Percentiles rank a stretch among this genome's conserved stretches.
phyloP scores from a whole-genome alignment of 1,140 invertebrate genomes.

The Aphaenogaster ashmeadi region DNA sequence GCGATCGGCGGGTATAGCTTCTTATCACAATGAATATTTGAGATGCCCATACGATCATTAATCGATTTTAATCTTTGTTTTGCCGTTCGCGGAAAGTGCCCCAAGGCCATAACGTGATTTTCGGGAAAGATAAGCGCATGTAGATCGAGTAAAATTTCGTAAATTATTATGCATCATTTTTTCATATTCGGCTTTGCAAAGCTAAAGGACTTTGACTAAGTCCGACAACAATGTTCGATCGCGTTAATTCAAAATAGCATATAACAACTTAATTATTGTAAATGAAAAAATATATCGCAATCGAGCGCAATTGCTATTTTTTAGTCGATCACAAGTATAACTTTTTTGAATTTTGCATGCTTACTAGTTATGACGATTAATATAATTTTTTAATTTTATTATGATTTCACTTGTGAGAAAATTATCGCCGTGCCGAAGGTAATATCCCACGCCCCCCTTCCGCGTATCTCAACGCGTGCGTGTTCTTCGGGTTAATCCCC shows the following conservation, averaged over 20 bases:
- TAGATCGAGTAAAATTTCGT: constrained; percentile 27
- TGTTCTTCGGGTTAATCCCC: constrained; percentile 32
- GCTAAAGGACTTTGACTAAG: not conserved
- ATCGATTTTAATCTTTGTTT: constrained; percentile 38
- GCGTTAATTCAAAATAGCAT: not conserved
- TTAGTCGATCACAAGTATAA: not conserved
- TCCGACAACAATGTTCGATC: not conserved
- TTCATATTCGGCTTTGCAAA: not conserved
- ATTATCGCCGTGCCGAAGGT: not conserved
- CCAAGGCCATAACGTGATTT: constrained; percentile 15
- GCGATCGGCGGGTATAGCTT: not conserved
- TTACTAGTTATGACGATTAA: not conserved
- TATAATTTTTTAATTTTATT: not conserved
- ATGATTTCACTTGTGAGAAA: no score
- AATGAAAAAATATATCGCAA: not conserved
- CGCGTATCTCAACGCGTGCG: not conserved
- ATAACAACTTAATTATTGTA: not conserved
- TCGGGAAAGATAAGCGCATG: constrained; percentile 14
- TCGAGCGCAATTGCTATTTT: not conserved
- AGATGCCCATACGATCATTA: not conserved
- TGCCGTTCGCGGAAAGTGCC: not conserved
- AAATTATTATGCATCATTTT: not conserved
- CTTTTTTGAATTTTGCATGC: not conserved
- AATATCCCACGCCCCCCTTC: not conserved
- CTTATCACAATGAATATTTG: constrained; percentile 31